phyloP scores from a whole-genome alignment of 1,140 invertebrate genomes.

The Bacillus rossius region DNA sequence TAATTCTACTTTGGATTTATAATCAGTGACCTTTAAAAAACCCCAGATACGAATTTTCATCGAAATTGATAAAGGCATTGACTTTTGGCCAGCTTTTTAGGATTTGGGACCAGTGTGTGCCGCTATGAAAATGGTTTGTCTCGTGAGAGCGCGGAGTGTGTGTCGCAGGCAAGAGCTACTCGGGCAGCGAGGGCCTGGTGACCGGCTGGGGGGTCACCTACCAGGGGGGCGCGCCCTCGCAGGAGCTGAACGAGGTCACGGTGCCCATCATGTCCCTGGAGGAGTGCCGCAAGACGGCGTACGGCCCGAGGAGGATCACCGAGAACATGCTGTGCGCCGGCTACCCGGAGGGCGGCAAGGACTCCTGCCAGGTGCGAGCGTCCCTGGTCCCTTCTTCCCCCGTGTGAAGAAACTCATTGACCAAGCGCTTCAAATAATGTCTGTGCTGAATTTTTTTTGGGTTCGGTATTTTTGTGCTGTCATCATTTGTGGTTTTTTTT shows the following conservation, averaged over 20 bases:
- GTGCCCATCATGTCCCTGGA: conserved; percentile 69
- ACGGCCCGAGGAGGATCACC: conserved; percentile 62
- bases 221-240: conserved; percentile 48
- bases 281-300: conserved; percentile 60
- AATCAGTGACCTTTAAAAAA: too few species aligned
- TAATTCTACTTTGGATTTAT: too few species aligned
- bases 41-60: too few species aligned
- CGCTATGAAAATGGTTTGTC: not conserved
- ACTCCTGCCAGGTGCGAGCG: conserved; percentile 66
- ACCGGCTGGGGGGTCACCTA: conserved; percentile 61
- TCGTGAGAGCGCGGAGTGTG: not conserved
- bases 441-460: too few species aligned
- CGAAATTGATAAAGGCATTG: too few species aligned
- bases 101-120: too few species aligned
- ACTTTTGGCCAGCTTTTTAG: too few species aligned
- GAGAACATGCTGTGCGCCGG: conserved; percentile 87
- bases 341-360: conserved; percentile 62
- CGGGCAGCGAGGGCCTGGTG: conserved; percentile 47
- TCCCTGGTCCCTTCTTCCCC: too few species aligned
- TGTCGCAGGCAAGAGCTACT: conserved; percentile 41
- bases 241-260: conserved; percentile 52
- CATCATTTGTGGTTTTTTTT: too few species aligned
- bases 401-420: too few species aligned
- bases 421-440: too few species aligned
- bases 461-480: too few species aligned